Evolutionary conservation across 2,113 vertebrate genomes (phyloP), one percentile per base, ranked within the genome.

Genomic region (Delphinus delphis): DNA sequence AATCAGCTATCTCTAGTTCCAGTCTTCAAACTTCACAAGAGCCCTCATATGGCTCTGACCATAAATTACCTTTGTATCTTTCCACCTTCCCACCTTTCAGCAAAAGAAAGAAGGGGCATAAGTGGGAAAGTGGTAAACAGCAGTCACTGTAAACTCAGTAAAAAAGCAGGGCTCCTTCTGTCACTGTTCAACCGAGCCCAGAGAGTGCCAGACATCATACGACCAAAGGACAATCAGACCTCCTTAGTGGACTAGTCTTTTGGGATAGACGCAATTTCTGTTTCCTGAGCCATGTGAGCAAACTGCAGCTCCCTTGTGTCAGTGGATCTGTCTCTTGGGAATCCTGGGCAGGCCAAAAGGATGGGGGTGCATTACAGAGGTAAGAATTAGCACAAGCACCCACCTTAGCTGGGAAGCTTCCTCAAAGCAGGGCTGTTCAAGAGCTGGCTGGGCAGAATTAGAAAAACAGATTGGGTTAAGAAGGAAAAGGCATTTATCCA

Each of bases 391-490:
- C 55, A 97, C 20, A 86, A 80, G 84, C n/a, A 76, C 31, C 91
- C 25, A 95, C 79, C 68, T 95, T 50, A 90, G 58, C 36, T 93
- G 86, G 41, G 86, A 96, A 97, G 88, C 44, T 76, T 97, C 87
- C 87, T 92, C 70, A 96, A 95, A 94, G 21, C 68, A 93, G 87
- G 44, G 47, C 80, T 97, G 87, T 87, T 97, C 70, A 85, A 83
- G 58, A 98, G 73, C 62, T 88, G 71, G 60, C 55, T 93, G 95
- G 90, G 88, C 74, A 96, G 58, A 96, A 82, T 28, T 81, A 41
- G 82, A 44, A 90, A 96, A 93, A 98, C 93, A 98, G 92, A 96
- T 88, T 97, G 95, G 97, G 96, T 97, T 98, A 97, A 97, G 96
- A 97, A 96, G 93, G 92, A 80, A 98, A 96, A 98, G 70, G 86